Evolutionary conservation across 2,888 invertebrate genomes (phyloP).

Genomic region (Dasysyrphus tricinctus): DNA sequence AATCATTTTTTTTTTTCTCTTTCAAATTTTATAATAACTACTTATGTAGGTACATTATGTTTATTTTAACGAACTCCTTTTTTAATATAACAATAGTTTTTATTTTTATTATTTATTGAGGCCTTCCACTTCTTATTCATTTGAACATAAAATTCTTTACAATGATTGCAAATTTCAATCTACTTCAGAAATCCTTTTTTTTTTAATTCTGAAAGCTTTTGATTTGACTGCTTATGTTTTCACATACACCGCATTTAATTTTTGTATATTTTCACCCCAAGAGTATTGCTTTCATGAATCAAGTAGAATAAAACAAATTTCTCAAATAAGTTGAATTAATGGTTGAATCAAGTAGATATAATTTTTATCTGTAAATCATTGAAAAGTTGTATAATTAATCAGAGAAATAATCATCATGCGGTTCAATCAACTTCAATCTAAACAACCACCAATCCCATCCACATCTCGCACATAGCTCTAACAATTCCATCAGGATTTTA

Average conservation of each 20-base stretch:
- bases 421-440: neutral
- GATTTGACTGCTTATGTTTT: neutral
- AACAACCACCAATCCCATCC: neutral
- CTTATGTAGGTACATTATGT: too few relatives aligned
- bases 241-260: neutral
- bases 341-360: neutral
- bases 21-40: too few relatives aligned
- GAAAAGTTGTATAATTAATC: neutral
- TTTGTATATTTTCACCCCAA: neutral
- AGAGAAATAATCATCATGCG: neutral
- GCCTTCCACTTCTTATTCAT: neutral
- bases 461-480: neutral
- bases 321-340: neutral
- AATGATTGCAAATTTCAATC: neutral
- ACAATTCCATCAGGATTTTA: neutral
- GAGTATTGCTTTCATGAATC: neutral
- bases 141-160: neutral
- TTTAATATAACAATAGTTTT: neutral
- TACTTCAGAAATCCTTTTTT: neutral
- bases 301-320: neutral
- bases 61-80: neutral
- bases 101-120: neutral
- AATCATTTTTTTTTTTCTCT: neutral
- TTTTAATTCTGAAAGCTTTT: neutral
- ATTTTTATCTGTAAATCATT: neutral